A percentile compares a stretch with the other conserved stretches of the same genome.
Evolutionary conservation across 2,888 invertebrate species (phyloP).

Genomic region (Gymnoscelis rufifasciata): DNA sequence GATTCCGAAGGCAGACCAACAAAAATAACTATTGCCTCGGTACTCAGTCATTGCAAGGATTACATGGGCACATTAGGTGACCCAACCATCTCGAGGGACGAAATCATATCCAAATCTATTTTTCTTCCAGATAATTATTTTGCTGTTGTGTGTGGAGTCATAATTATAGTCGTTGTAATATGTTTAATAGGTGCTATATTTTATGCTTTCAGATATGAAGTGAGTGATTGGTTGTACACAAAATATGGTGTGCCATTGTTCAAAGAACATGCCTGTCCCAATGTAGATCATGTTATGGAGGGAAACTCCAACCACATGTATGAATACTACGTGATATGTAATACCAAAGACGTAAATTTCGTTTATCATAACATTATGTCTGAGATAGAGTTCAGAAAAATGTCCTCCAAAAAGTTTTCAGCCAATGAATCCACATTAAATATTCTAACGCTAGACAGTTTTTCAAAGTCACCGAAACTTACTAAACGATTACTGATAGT

Average conservation of each 20-base stretch:
- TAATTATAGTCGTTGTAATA: constrained; percentile 84
- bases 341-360: constrained; percentile 87
- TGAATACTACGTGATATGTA: constrained; percentile 93
- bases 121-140: constrained; percentile 85
- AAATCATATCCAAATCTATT: constrained; percentile 79
- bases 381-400: constrained; percentile 85
- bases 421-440: constrained; percentile 82
- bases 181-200: constrained; percentile 84
- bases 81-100: constrained; percentile 67
- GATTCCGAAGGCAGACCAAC: constrained; percentile 76
- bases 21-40: constrained; percentile 75
- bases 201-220: constrained; percentile 87
- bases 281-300: constrained; percentile 80
- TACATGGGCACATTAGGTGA: constrained; percentile 75
- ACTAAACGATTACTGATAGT: constrained; percentile 77
- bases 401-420: constrained; percentile 85
- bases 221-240: constrained; percentile 88
- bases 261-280: constrained; percentile 83
- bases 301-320: constrained; percentile 86
- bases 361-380: constrained; percentile 83
- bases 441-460: constrained; percentile 77
- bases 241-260: constrained; percentile 88
- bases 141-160: constrained; percentile 84
- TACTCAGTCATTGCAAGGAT: constrained; percentile 81
- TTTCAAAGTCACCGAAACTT: constrained; percentile 70